Evolutionary conservation across 2,797 vertebrate species (phyloP), one percentile per base, ranked within the genome.

Genomic region (Poecilia picta): DNA sequence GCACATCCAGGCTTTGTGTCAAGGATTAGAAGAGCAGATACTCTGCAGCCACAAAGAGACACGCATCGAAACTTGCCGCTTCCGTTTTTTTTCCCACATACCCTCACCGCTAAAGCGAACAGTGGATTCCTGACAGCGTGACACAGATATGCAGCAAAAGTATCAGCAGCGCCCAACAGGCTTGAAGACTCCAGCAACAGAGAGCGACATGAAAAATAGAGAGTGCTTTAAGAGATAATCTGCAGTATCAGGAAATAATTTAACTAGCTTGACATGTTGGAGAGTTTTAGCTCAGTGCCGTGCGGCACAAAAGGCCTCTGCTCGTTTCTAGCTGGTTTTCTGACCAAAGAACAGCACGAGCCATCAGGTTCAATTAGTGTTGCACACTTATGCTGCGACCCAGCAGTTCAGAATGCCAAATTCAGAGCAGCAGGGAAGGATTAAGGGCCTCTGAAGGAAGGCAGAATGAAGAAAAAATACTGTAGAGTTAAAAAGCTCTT

Each of bases 1-100:
- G 92, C 94, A 95, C 94, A 95, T 94, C 94, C 92, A 88, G 90
- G 93, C 89, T 95, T 95, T 95, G 94, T 95, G 94, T 94, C 80
- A 73, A 82, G 93, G 92, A 94, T 95, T 95, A 96, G 78, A 64
- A 25, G 87, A 94, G 92, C 93, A 93, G 88, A 93, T 93, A 94
- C n/a, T 66, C 86, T 81, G 89, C 89, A 91, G 91, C 92, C 94
- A 82, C 91, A 93, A 83, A 90, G 86, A 90, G 83, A 88, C 91
- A 85, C 83, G 51, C 79, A 85, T 62, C 13, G 75, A 91, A 88
- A 91, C 89, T 80, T 53, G 76, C 80, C 81, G 88, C 88, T 88
- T 90, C 88, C 85, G 77, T n/a, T n/a, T n/a, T 88, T 90, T 70
- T 89, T 86, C 85, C 90, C 81, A 80, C 75, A 86, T 75, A 41